Evolutionary conservation across 1,140 invertebrate species (phyloP).

Genomic region (Bombyx mandarina): DNA sequence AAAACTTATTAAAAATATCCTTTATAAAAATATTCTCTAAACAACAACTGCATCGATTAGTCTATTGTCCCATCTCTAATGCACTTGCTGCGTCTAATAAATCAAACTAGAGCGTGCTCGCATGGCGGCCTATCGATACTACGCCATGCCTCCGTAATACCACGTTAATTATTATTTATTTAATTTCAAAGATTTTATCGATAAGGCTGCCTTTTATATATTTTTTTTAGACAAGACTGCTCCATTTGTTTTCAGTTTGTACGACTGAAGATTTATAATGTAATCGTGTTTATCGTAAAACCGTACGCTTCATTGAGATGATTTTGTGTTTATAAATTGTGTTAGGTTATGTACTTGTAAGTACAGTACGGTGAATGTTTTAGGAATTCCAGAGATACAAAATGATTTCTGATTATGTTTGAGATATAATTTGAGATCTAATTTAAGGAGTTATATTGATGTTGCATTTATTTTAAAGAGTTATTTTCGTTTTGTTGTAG

Average conservation of each 20-base stretch:
- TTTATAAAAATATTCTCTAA: no score
- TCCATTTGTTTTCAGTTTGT: background rate
- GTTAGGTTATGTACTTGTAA: no score
- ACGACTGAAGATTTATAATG: background rate
- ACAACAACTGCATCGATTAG: background rate
- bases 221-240: background rate
- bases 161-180: constrained; percentile 4
- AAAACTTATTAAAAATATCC: no score
- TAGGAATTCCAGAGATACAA: no score
- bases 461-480: no score
- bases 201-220: background rate
- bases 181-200: background rate
- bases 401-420: no score
- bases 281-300: background rate
- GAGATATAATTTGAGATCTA: no score
- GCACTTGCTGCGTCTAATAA: constrained; percentile 50
- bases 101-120: constrained; percentile 36
- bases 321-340: no score
- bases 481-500: no score
- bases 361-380: no score
- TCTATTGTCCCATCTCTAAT: constrained; percentile 20
- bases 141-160: constrained; percentile 26
- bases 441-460: no score
- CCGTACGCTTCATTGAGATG: background rate
- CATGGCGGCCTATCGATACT: constrained; percentile 33